Evolutionary conservation across 2,113 vertebrate genomes (phyloP).

Genomic region (Oreamnos americanus): DNA sequence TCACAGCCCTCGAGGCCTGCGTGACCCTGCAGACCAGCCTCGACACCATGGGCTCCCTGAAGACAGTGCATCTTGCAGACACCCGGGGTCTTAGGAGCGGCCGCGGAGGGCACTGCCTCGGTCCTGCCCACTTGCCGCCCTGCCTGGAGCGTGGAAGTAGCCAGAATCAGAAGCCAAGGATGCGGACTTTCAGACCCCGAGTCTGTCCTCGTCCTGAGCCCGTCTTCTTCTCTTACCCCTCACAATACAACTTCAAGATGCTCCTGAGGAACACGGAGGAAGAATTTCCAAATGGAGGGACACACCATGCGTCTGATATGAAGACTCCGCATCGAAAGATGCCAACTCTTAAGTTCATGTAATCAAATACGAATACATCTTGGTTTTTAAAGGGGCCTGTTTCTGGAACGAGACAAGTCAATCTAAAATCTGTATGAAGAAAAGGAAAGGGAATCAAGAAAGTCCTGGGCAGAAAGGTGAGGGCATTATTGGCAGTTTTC

Average conservation of each 20-base stretch:
- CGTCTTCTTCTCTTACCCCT: background rate
- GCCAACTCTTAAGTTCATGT: background rate
- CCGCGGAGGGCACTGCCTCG: fast-evolving
- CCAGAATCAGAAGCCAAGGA: background rate
- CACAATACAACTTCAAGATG: background rate
- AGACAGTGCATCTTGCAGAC: background rate
- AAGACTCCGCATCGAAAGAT: background rate
- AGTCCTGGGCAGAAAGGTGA: background rate
- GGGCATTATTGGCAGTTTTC: background rate
- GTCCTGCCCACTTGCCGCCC: background rate
- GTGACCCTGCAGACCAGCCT: background rate
- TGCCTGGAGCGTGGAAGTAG: fast-evolving
- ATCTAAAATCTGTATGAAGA: background rate
- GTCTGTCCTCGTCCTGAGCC: background rate
- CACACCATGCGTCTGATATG: background rate
- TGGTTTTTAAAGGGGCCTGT: background rate
- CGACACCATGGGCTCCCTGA: background rate
- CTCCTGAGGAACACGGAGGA: background rate
- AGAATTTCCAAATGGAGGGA: background rate
- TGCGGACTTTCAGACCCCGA: too few relatives aligned
- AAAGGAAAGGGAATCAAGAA: background rate
- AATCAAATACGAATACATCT: background rate
- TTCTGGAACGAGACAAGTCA: background rate
- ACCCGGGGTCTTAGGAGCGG: fast-evolving
- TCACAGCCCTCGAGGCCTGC: background rate